Percentiles rank a stretch among this genome's conserved stretches.
These are phyloP conservation scores for Macroteleia sp. DNA, from an alignment of 2,888 invertebrate species.

Conservation along the genomic window DNA sequence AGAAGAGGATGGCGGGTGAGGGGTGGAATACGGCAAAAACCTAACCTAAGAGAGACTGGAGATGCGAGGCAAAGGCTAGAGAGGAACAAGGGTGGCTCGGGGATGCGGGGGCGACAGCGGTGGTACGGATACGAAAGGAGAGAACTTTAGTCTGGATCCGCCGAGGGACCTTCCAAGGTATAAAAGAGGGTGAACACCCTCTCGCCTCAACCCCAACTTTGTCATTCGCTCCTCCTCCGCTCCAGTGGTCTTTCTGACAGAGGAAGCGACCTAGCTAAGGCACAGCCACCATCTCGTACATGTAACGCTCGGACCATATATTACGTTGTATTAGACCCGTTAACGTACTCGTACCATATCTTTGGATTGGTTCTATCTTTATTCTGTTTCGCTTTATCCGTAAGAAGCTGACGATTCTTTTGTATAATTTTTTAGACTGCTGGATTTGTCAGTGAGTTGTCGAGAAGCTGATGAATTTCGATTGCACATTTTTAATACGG, in stretches of 20 bases:
- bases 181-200: conserved; percentile 79
- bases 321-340: conserved; percentile 72
- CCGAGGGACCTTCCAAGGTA: conserved; percentile 79
- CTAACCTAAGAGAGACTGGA: conserved; percentile 81
- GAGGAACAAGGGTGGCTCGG: conserved; percentile 75
- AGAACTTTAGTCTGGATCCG: conserved; percentile 78
- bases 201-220: conserved; percentile 68
- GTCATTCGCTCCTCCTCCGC: conserved; percentile 54
- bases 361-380: conserved; percentile 29
- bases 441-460: too few relatives aligned
- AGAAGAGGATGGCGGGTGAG: conserved; percentile 63
- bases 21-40: conserved; percentile 72
- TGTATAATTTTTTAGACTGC: too few relatives aligned
- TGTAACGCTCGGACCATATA: conserved; percentile 69
- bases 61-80: conserved; percentile 76
- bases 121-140: conserved; percentile 76
- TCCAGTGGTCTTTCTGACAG: conserved; percentile 52
- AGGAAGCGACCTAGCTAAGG: conserved; percentile 41
- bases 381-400: not conserved
- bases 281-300: conserved; percentile 44
- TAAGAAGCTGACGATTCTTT: too few relatives aligned
- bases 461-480: too few relatives aligned
- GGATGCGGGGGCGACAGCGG: conserved; percentile 67
- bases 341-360: conserved; percentile 64
- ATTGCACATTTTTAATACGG: too few relatives aligned